A percentile compares a stretch with the other conserved stretches of the same genome.
Conservation (phyloP, 2,888 invertebrate species). For the Hypena proboscidalis region DNA sequence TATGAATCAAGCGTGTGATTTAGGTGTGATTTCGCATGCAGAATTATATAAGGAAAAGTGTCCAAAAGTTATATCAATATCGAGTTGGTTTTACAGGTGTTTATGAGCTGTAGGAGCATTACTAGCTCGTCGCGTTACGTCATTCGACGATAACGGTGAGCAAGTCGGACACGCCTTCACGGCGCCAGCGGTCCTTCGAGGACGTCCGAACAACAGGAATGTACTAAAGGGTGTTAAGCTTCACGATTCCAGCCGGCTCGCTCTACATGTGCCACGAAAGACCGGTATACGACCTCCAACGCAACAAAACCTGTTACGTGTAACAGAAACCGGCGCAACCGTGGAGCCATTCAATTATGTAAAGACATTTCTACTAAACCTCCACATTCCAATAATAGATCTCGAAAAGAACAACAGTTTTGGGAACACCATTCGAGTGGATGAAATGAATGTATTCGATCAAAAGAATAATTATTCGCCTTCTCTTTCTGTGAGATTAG, state of each 20-base stretch:
- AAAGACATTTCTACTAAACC: conserved; percentile 49
- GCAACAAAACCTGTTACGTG: conserved; percentile 82
- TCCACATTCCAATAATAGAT: conserved; percentile 41
- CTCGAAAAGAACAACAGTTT: conserved; percentile 47
- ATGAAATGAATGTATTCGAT: conserved; percentile 60
- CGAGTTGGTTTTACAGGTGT: conserved; percentile 47
- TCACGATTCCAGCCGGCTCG: conserved; percentile 64
- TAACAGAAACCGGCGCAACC: conserved; percentile 66
- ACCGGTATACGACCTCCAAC: conserved; percentile 81
- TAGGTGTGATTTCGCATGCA: conserved; percentile 22
- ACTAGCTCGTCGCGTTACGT: conserved; percentile 69
- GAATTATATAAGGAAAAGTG: conserved; percentile 17
- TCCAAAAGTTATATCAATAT: neutral
- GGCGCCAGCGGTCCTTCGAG: conserved; percentile 76
- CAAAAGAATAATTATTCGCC: conserved; percentile 67
- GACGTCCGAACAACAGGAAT: conserved; percentile 72
- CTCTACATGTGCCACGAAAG: conserved; percentile 79
- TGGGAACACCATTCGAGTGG: conserved; percentile 58
- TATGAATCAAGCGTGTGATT: conserved; percentile 34
- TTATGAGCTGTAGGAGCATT: conserved; percentile 47
- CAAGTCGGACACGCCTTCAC: conserved; percentile 77
- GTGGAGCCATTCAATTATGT: conserved; percentile 55
- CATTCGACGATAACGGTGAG: conserved; percentile 75
- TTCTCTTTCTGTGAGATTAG: conserved; percentile 66
- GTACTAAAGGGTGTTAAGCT: conserved; percentile 65